Evolutionary conservation across 2,113 vertebrate genomes (phyloP), one percentile per base, ranked within the genome.

Genomic region (Alethe castanea): DNA sequence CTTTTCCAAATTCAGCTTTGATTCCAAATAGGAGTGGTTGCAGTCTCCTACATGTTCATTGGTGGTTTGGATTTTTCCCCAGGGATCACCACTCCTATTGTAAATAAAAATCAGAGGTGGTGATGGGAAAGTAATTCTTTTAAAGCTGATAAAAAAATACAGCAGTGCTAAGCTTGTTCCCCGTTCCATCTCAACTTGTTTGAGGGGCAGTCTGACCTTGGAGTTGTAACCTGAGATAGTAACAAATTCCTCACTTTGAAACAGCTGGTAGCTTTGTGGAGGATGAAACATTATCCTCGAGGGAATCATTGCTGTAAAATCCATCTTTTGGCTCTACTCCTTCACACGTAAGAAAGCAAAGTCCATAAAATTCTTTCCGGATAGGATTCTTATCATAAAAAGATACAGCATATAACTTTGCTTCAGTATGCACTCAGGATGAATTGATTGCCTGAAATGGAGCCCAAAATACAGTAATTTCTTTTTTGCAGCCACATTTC

Each of bases 131-230:
- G 4, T 45, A 86, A 62, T 53, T 7, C 6, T 62, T 87, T 54
- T 74, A 62, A 81, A 71, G 42, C 31, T 73, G 11, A 2, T 40
- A 24, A 25, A 57, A 65, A 56, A 53, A 12, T 5, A 45, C 0
- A 0, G 15, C 17, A 64, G 7, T 53, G 36, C 22, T 36, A 40
- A 22, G 5, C 40, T 60, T 2, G 0, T 19, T 89, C 18, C 6
- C 3, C 2, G 2, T 35, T 84, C 28, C 14, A 19, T 29, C n/a
- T 57, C 22, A 38, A 10, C 8, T 81, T 59, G 38, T 74, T 88
- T 79, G 53, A 95, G 61, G 64, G 84, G 8, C 78, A 92, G 47
- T 4, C 38, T 95, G 96, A 81, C 96, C 93, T 95, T 92, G 84
- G 26, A 92, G 29, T 33, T 78, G 95, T 60, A 94, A 96, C 8